phyloP scores from a whole-genome alignment of 2,797 vertebrate genomes.

The Oreortyx pictus region DNA sequence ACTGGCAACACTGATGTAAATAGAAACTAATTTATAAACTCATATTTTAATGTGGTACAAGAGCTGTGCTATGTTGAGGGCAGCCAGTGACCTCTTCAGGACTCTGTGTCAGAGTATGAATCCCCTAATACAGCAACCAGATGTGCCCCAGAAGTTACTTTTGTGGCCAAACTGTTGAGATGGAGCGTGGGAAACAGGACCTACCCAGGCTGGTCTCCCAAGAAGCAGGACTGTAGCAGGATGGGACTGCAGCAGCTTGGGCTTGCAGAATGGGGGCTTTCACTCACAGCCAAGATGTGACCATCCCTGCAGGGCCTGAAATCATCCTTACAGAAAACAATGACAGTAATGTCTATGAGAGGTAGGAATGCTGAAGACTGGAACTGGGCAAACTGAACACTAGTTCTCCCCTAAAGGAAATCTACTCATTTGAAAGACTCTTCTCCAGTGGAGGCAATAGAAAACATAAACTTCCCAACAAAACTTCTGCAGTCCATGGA shows the following conservation, averaged over 20 bases:
- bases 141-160: accelerated
- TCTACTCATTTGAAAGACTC: not conserved
- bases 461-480: not conserved
- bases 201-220: not conserved
- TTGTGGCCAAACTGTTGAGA: accelerated
- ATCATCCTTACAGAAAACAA: not conserved
- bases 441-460: not conserved
- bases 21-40: accelerated
- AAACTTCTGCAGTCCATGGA: not conserved
- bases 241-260: accelerated
- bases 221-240: accelerated
- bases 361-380: not conserved
- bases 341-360: not conserved
- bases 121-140: not conserved
- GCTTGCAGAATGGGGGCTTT: not conserved
- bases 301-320: not conserved
- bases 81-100: not conserved
- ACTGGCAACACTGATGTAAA: not conserved
- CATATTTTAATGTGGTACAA: not conserved
- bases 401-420: not conserved
- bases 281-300: accelerated
- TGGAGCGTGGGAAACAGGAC: accelerated
- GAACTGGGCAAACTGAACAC: not conserved
- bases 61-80: not conserved
- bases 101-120: accelerated